A percentile compares a stretch with the other conserved stretches of the same genome.
phyloP scores from a whole-genome alignment of 35 echinoderm and acorn worm genomes.

The Antedon bifida region DNA sequence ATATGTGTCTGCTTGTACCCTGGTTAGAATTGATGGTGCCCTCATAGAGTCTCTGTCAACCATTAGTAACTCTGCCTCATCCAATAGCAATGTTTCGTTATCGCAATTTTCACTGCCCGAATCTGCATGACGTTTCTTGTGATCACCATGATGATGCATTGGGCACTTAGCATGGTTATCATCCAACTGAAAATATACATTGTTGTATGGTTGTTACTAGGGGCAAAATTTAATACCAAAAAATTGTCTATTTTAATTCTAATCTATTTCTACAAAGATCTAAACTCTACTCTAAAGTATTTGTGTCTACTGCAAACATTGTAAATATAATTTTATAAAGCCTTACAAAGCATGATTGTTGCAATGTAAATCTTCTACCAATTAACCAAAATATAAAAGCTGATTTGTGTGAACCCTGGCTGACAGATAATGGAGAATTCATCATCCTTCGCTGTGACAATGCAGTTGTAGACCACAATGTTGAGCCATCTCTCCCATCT shows the following conservation, averaged over 20 bases:
- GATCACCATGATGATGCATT: too few relatives aligned
- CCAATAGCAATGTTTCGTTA: not conserved
- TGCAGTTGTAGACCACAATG: not conserved
- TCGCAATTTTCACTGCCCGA: not conserved
- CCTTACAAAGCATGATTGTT: not conserved
- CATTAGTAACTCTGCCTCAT: not conserved
- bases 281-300: too few relatives aligned
- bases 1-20: too few relatives aligned
- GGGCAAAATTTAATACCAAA: too few relatives aligned
- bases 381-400: not conserved
- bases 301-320: not conserved
- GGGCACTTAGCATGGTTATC: too few relatives aligned
- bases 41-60: not conserved
- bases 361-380: not conserved
- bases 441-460: not conserved
- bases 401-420: not conserved
- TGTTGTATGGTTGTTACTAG: too few relatives aligned
- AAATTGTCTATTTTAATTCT: too few relatives aligned
- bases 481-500: not conserved
- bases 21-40: too few relatives aligned
- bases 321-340: not conserved
- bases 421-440: not conserved
- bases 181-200: too few relatives aligned
- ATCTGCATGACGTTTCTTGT: not conserved
- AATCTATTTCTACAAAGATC: too few relatives aligned